Evolutionary conservation across 2,797 vertebrate genomes (phyloP), one percentile per base, ranked within the genome.

Genomic region (Stomatorhinus walkeri): DNA sequence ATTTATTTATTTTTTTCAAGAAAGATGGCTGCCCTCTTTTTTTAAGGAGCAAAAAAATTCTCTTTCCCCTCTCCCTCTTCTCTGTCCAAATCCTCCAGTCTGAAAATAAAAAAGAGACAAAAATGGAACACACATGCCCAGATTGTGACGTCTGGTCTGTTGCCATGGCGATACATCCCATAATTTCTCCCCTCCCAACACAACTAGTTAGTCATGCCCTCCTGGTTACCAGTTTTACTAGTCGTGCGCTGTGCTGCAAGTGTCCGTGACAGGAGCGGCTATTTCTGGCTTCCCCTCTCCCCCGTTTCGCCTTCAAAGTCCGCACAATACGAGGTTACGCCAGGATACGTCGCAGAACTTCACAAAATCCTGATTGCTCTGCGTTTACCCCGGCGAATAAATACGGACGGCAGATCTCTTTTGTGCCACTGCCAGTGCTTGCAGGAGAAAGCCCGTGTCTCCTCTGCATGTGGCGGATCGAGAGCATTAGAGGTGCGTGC

Each of bases 111-210:
- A 95, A 95, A 96, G 95, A 96, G 92, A 93, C 91, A 95, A 95
- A 96, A 96, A 95, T 96, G 96, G 96, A 96, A 96, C 96, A 96
- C 97, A 97, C 97, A 96, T 96, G 97, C 97, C 96, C 97, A 97
- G 96, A 96, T 96, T 96, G 97, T 98, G 97, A 98, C 97, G 97
- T 98, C 96, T 97, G 97, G 97, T 97, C 97, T 96, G 97, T 98
- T 98, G 96, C 97, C 97, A 96, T 96, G 96, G 96, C 96, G 96
- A 98, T 97, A 94, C 97, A 98, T 97, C 97, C 97, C 97, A 98
- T 97, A 97, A 96, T 96, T 95, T 96, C 93, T 46, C 43, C 72
- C 72, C 72, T 79, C 72, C 72, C 93, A 91, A 95, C 95, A 94
- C 95, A 95, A 96, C 95, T 96, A 96, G 95, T 96, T 96, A 90